phyloP scores from a whole-genome alignment of 2,888 invertebrate genomes.

The Zaprionus lineosus region DNA sequence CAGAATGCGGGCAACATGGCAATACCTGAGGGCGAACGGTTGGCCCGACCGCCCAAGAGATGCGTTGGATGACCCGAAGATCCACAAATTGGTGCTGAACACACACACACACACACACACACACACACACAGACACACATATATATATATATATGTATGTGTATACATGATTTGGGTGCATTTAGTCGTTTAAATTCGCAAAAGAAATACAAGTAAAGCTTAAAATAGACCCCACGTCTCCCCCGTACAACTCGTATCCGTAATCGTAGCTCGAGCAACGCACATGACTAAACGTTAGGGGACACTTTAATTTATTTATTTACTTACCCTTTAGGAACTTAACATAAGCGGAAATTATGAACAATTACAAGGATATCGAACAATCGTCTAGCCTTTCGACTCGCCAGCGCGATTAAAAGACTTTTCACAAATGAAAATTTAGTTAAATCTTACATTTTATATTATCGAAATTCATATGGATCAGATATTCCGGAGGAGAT shows the following conservation, averaged over 20 bases:
- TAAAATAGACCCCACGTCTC: constrained; percentile 1
- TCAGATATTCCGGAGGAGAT: constrained; percentile 22
- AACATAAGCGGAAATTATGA: constrained; percentile 31
- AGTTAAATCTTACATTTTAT: constrained; percentile 41
- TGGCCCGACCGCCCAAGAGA: constrained; percentile 11
- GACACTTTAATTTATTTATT: constrained; percentile 62
- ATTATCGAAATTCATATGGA: constrained; percentile 45
- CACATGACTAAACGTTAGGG: constrained; percentile 59
- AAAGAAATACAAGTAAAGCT: too few relatives aligned
- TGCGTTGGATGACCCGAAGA: constrained; percentile 23
- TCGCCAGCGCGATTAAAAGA: constrained; percentile 28
- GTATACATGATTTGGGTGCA: constrained; percentile 57
- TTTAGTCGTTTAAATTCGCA: constrained; percentile 58
- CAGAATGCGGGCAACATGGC: constrained; percentile 76
- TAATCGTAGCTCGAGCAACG: constrained; percentile 21
- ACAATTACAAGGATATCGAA: too few relatives aligned
- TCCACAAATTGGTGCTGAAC: constrained; percentile 53
- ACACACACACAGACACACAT: constrained; percentile 15
- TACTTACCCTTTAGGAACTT: constrained; percentile 31
- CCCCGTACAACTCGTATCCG: too few relatives aligned
- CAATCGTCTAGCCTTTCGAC: too few relatives aligned
- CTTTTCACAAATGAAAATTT: constrained; percentile 36
- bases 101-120: constrained; percentile 8
- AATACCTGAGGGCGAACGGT: constrained; percentile 56
- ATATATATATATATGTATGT: constrained; percentile 38